Conservation (phyloP, 2,888 invertebrate species). For the Ormia ochracea region DNA sequence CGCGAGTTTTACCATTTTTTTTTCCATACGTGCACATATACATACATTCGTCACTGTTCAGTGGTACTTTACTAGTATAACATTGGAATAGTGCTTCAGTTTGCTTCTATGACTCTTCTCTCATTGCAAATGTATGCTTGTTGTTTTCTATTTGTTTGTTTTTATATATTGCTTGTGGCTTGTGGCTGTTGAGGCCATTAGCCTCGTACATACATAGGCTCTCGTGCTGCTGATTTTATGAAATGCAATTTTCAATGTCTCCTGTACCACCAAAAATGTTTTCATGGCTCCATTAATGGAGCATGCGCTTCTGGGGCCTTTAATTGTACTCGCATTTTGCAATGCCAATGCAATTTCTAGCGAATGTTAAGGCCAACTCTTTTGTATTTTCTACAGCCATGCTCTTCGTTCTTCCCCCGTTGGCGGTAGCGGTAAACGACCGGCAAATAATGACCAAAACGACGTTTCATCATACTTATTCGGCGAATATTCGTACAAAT, state of each 20-base stretch:
- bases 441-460: constrained; percentile 38
- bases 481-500: too few relatives aligned
- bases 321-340: not conserved
- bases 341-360: constrained; percentile 32
- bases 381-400: constrained; percentile 5
- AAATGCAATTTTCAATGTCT: constrained; percentile 55
- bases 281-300: constrained; percentile 38
- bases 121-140: not conserved
- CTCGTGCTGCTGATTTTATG: constrained; percentile 5
- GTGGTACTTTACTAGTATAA: not conserved
- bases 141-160: not conserved
- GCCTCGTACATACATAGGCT: constrained; percentile 33
- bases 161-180: not conserved
- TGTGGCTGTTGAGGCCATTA: constrained; percentile 61
- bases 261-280: constrained; percentile 25
- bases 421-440: constrained; percentile 59
- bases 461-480: too few relatives aligned
- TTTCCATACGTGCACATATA: not conserved
- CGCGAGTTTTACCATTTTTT: constrained; percentile 24
- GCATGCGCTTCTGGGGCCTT: constrained; percentile 51
- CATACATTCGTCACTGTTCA: not conserved
- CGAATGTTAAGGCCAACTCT: constrained; percentile 61
- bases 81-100: constrained; percentile 29
- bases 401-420: constrained; percentile 1
- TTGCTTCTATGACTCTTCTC: constrained; percentile 1